A percentile compares a stretch with the other conserved stretches of the same genome.
These are phyloP conservation scores for Eupeodes luniger DNA, from an alignment of 2,888 invertebrate species.

Conservation along the genomic window DNA sequence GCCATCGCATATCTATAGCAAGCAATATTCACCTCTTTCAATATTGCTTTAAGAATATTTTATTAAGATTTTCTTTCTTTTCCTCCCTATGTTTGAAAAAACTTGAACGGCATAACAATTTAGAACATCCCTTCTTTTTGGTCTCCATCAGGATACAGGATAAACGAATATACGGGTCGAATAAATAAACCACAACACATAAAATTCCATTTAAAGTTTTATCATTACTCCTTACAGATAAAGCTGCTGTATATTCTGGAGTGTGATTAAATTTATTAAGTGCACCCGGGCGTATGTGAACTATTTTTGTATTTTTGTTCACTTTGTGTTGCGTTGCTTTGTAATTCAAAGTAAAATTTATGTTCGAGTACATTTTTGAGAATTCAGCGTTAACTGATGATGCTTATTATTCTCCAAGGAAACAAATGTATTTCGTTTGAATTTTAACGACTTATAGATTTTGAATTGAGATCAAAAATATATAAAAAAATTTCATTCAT, in stretches of 20 bases:
- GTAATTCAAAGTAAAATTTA: neutral
- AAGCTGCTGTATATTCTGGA: neutral
- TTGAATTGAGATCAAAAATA: neutral
- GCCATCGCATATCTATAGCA: too few relatives aligned
- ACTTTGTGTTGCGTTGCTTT: neutral
- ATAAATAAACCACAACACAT: neutral
- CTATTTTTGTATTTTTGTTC: neutral
- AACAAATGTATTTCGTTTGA: neutral
- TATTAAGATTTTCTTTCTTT: neutral
- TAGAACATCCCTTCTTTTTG: neutral
- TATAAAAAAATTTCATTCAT: neutral
- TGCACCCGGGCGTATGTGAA: constrained; percentile 9
- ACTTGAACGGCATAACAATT: neutral
- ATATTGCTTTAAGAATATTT: neutral
- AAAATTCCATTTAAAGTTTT: neutral
- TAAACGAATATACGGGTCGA: neutral
- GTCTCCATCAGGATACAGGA: too few relatives aligned
- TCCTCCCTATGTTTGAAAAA: neutral
- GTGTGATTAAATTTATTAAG: neutral
- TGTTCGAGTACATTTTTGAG: neutral
- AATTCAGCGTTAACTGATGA: neutral
- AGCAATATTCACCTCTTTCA: neutral
- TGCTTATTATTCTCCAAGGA: neutral
- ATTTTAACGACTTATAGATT: neutral
- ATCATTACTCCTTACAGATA: neutral